phyloP scores from a whole-genome alignment of 1,140 invertebrate species.

The Drosophila willistoni region DNA sequence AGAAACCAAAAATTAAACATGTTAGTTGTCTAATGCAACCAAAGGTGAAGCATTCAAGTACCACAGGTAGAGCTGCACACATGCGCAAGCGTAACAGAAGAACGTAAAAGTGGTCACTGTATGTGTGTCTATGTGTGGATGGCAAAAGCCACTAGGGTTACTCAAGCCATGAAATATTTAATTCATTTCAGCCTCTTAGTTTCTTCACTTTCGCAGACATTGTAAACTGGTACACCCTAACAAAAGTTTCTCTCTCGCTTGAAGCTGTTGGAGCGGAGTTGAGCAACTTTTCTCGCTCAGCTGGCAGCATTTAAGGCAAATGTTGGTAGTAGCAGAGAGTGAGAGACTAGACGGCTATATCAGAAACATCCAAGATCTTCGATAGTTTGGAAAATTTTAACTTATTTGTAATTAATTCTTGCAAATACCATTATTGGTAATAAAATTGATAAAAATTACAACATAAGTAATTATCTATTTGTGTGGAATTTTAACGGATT shows the following conservation, averaged over 20 bases:
- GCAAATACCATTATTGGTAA: no score
- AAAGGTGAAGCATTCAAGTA: constrained; percentile 49
- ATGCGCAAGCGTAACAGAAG: constrained; percentile 48
- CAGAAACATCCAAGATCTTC: no score
- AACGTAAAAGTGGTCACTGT: constrained; percentile 50
- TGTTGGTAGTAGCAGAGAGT: no score
- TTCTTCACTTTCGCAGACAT: background rate
- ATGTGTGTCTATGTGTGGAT: constrained; percentile 43
- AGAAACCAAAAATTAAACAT: constrained; percentile 38
- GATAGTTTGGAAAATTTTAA: no score
- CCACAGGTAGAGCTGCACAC: constrained; percentile 51
- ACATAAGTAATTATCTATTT: no score
- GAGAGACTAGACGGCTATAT: no score
- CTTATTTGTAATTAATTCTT: no score
- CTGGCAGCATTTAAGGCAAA: background rate
- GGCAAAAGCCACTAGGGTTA: constrained; percentile 46
- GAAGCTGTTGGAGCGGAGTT: background rate
- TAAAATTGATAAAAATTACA: no score
- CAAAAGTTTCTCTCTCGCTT: background rate
- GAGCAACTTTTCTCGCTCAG: background rate
- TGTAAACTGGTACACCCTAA: background rate
- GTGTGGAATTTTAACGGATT: no score
- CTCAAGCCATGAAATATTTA: constrained; percentile 35
- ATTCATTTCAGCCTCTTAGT: constrained; percentile 1
- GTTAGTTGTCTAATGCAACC: constrained; percentile 26